Evolutionary conservation across 2,113 vertebrate genomes (phyloP).

Genomic region (Charina bottae): DNA sequence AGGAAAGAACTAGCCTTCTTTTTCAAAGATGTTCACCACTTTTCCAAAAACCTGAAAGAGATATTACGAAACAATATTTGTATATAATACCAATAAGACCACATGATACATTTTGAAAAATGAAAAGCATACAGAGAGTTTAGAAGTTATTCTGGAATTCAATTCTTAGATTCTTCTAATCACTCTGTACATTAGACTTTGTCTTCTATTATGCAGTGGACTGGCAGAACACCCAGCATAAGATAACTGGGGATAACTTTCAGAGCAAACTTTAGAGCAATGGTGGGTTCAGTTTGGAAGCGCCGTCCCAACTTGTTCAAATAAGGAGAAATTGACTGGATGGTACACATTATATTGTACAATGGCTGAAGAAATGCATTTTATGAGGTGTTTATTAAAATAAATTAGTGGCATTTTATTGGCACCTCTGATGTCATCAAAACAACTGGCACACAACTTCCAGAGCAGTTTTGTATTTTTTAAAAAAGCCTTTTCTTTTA

Average conservation of each 20-base stretch:
- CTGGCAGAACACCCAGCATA: not conserved
- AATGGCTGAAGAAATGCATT: not conserved
- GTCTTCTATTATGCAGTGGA: not conserved
- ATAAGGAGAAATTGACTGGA: not conserved
- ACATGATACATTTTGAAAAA: not conserved
- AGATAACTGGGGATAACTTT: not conserved
- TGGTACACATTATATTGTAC: not conserved
- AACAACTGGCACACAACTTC: not conserved
- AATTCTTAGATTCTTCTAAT: not conserved
- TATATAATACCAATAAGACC: not conserved
- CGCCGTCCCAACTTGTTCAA: not conserved
- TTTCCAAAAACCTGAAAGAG: constrained; percentile 88
- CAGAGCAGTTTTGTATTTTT: not conserved
- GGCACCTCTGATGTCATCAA: not conserved
- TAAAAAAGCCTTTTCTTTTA: not conserved
- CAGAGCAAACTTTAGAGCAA: not conserved
- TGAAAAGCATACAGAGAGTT: not conserved
- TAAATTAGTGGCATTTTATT: not conserved
- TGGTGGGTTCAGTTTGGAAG: not conserved
- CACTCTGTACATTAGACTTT: not conserved
- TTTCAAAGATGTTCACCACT: constrained; percentile 89
- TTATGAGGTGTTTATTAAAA: not conserved
- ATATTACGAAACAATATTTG: constrained; percentile 30
- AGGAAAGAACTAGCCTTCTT: constrained; percentile 79
- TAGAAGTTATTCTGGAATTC: not conserved